Conservation (phyloP, 2,113 vertebrate species). For the Xerus inauris region DNA sequence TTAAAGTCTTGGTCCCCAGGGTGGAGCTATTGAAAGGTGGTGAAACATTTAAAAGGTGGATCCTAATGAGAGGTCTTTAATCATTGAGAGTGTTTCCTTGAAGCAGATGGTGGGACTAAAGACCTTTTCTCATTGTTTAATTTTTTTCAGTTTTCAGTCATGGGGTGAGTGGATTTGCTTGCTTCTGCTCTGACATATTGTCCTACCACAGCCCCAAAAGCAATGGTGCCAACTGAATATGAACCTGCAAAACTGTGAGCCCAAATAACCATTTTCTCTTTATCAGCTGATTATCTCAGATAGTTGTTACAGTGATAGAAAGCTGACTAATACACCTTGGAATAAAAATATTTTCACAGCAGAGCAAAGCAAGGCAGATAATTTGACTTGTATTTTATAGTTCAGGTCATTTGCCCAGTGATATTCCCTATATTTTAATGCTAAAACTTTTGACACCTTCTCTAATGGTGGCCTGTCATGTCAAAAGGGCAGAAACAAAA, state of each 20-base stretch:
- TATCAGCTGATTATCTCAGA: background rate
- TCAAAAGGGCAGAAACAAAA: background rate
- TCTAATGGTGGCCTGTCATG: background rate
- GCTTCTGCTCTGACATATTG: background rate
- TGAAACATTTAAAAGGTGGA: background rate
- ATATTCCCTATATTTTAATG: background rate
- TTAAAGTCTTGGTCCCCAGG: background rate
- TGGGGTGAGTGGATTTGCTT: background rate
- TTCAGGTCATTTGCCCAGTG: background rate
- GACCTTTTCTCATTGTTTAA: too few species aligned
- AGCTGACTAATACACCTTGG: background rate
- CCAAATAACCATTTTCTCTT: background rate
- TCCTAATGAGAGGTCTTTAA: background rate
- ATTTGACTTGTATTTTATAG: background rate
- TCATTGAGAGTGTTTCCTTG: too few species aligned
- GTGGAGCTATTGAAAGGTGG: background rate
- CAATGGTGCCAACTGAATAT: background rate
- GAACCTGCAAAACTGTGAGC: too few species aligned
- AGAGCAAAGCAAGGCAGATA: background rate
- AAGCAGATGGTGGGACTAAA: too few species aligned
- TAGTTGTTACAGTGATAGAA: background rate
- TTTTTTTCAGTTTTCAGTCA: too few species aligned
- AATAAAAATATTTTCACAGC: background rate
- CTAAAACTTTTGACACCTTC: background rate
- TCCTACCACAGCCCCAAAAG: background rate